These are phyloP conservation scores for Probosciger aterrimus DNA, from an alignment of 2,113 vertebrate genomes.

Conservation along the genomic window DNA sequence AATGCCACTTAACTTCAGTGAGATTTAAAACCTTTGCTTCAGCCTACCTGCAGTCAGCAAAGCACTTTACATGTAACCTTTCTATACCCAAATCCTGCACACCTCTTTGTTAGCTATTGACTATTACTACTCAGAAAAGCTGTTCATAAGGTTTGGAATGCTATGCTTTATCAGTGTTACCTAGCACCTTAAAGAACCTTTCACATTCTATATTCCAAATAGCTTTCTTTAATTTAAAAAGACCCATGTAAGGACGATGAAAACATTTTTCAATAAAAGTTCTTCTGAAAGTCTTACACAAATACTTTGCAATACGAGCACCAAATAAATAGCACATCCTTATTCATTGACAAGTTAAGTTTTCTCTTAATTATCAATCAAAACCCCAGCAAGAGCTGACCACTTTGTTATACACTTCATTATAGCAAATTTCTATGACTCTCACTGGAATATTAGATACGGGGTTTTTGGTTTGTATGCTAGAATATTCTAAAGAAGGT, in stretches of 20 bases:
- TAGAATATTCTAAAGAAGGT: neutral
- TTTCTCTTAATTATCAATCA: neutral
- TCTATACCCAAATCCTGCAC: accelerated
- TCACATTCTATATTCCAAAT: neutral
- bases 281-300: neutral
- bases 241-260: accelerated
- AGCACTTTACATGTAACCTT: neutral
- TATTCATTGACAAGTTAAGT: neutral
- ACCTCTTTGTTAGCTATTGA: neutral
- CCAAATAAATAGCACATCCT: neutral
- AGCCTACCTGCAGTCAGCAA: neutral
- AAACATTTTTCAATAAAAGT: neutral
- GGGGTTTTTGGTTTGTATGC: neutral
- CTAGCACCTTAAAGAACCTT: neutral
- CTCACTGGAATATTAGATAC: neutral
- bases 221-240: neutral
- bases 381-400: neutral
- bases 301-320: neutral
- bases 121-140: neutral
- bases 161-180: neutral
- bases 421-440: neutral
- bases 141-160: neutral
- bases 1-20: neutral
- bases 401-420: neutral
- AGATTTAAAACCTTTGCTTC: neutral